Conservation (phyloP, 2,113 vertebrate species). For the Ochotona curzoniae region DNA sequence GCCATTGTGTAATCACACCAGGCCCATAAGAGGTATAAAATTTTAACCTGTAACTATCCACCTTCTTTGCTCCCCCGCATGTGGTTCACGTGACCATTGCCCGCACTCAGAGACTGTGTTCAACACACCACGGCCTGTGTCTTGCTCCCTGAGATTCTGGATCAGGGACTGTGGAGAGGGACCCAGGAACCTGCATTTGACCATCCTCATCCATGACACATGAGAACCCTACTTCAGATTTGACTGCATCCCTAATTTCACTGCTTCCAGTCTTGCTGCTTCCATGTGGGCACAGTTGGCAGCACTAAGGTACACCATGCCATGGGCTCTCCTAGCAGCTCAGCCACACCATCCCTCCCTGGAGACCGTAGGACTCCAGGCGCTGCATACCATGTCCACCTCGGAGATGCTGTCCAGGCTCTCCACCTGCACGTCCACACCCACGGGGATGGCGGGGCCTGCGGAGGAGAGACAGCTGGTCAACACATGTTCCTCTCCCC, state of each 20-base stretch:
- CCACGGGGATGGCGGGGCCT: constrained; percentile 97
- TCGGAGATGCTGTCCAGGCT: constrained; percentile 98
- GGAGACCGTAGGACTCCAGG: neutral
- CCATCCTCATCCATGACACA: neutral
- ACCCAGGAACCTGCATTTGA: neutral
- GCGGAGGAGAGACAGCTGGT: constrained; percentile 34
- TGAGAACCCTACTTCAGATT: neutral
- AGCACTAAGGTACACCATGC: accelerated
- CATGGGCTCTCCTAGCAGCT: too few relatives aligned
- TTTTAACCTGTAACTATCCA: neutral
- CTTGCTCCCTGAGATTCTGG: neutral
- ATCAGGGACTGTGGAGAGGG: accelerated
- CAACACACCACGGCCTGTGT: neutral
- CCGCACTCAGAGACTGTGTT: neutral
- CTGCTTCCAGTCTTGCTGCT: neutral
- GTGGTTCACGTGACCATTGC: neutral
- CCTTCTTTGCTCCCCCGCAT: neutral
- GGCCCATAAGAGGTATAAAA: too few relatives aligned
- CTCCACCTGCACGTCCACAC: constrained; percentile 97
- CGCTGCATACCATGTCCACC: constrained; percentile 94
- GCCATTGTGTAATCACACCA: too few relatives aligned
- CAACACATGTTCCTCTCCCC: neutral
- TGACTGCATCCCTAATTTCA: neutral
- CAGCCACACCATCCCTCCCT: accelerated
- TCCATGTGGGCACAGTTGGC: neutral